Percentiles rank a stretch among this genome's conserved stretches.
Conservation (phyloP, 92 coral and sea anemone genomes). For the Umimayanthus chanpuru region DNA sequence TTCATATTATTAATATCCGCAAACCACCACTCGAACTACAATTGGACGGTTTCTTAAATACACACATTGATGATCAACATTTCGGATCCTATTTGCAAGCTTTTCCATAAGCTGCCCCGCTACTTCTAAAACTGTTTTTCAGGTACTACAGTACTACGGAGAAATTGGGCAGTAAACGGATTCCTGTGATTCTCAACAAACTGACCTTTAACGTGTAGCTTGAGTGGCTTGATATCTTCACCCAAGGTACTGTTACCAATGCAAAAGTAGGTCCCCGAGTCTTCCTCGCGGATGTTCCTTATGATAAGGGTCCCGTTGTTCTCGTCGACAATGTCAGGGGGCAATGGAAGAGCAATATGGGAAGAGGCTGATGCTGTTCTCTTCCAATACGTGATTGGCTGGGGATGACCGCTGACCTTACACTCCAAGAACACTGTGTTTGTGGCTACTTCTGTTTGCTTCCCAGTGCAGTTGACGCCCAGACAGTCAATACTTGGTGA, state of each 20-base stretch:
- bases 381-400: conserved; percentile 67
- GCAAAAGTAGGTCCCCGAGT: conserved; percentile 81
- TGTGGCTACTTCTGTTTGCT: conserved; percentile 56
- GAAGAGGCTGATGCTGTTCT: conserved; percentile 16
- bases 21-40: too few relatives aligned
- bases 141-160: too few relatives aligned
- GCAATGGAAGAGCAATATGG: conserved; percentile 35
- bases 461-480: conserved; percentile 59
- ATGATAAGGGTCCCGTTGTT: conserved; percentile 77
- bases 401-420: conserved; percentile 68
- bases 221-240: neutral
- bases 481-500: conserved; percentile 70
- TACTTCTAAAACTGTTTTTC: too few relatives aligned
- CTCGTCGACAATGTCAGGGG: conserved; percentile 49
- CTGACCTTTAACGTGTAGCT: conserved; percentile 80
- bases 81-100: too few relatives aligned
- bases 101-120: too few relatives aligned
- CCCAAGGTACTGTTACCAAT: conserved; percentile 71
- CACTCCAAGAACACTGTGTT: conserved; percentile 59
- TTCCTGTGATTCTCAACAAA: neutral
- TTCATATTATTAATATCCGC: too few relatives aligned
- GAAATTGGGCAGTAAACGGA: too few relatives aligned
- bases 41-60: too few relatives aligned
- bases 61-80: too few relatives aligned
- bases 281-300: conserved; percentile 53